Base-by-base conservation (phyloP, 2,797 vertebrate species). In the Lindbergichthys nudifrons region DNA sequence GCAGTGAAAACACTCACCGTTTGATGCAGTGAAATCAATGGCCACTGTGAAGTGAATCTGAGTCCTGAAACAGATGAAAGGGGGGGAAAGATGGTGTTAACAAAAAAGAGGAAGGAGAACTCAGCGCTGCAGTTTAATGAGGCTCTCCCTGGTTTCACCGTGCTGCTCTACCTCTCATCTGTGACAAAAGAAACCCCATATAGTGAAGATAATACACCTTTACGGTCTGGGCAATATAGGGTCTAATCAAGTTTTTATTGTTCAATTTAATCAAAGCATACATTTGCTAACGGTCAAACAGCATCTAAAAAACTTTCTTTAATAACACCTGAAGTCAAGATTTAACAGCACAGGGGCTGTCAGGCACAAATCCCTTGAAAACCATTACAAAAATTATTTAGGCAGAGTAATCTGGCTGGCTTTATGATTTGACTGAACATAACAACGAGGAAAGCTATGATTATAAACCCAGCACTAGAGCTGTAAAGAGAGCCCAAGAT, bases 31-130 rank as follows among this genome's bases (percentile, higher is more conserved):
- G 92, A 99, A 99, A 93, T 99, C 97, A n/a, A 99, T 99, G 92
- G 97, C 97, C 92, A 99, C 97, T 0, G 97, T 99, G 95, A 99
- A 99, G 94, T 97, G 97, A 94, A 99, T 97, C 92, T 99, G 97
- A 65, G 96, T 98, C 87, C 97, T 98, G 86, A 83, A 92, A 93
- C 71, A 91, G 59, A 90, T 80, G 52, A 82, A 88, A 10, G 77
- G 56, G 51, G 52, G 50, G 53, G 77, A 48, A 85, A 60, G 70
- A 70, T 60, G 54, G 57, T 60, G 83, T 87, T 89, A 87, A 75
- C 66, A 84, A 84, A 81, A 80, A 46, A 48, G 13, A 84, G 66
- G 42, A 59, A 81, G 73, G 64, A 77, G 76, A 82, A 74, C 51
- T 63, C 61, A 45, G 68, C 19, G 59, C 42, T 70, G 80, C 52